Percentiles rank a stretch among this genome's conserved stretches.
phyloP scores from a whole-genome alignment of 2,113 vertebrate species.

The Psettodes erumei region DNA sequence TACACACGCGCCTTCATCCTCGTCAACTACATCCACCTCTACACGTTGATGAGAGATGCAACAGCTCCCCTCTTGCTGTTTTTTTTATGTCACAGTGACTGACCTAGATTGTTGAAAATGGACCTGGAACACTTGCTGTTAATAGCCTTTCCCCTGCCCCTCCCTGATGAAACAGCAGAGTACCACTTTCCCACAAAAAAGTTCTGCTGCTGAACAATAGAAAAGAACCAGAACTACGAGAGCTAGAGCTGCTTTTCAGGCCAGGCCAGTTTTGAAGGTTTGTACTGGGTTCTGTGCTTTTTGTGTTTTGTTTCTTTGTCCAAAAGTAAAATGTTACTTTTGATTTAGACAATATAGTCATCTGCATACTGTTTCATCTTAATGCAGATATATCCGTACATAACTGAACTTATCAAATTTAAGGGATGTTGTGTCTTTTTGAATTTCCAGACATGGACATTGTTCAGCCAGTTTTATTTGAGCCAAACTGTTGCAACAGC shows the following conservation, averaged over 20 bases:
- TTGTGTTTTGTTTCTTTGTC: background rate
- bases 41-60: slow-evolving; percentile 4
- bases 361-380: background rate
- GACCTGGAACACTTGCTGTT: slow-evolving; percentile 71
- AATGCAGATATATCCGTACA: background rate
- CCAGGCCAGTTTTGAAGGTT: background rate
- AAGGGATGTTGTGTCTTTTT: no score
- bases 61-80: slow-evolving; percentile 35
- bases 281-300: background rate
- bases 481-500: no score
- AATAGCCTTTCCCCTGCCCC: slow-evolving; percentile 67
- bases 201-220: slow-evolving; percentile 33
- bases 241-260: slow-evolving; percentile 3
- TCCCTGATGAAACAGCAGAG: slow-evolving; percentile 56
- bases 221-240: background rate
- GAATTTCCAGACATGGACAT: no score
- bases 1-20: slow-evolving; percentile 15
- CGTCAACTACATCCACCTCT: slow-evolving; percentile 46
- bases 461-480: no score
- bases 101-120: slow-evolving; percentile 77
- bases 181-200: slow-evolving; percentile 49
- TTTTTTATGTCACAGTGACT: slow-evolving; percentile 52
- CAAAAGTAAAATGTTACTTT: slow-evolving; percentile 5
- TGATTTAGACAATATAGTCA: background rate
- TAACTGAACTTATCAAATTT: background rate